Evolutionary conservation across 2,797 vertebrate species (phyloP).

Genomic region (Phalloptychus januarius): DNA sequence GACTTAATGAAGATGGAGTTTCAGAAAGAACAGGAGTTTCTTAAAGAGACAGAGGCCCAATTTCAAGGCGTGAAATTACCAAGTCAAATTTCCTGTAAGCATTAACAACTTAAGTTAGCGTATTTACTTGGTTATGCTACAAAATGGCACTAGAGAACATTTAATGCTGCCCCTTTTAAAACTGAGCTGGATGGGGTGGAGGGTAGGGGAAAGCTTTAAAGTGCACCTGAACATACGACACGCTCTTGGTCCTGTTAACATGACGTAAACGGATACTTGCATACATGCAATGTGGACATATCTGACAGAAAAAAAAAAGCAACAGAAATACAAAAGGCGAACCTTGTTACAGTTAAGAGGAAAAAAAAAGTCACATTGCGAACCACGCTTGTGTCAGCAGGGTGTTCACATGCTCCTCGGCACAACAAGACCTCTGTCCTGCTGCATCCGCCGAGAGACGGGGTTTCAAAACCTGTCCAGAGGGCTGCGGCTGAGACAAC

Average conservation of each 20-base stretch:
- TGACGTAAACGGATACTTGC: not conserved
- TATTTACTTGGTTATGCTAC: too few relatives aligned
- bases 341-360: constrained; percentile 60
- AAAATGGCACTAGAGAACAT: too few relatives aligned
- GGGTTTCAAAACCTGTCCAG: constrained; percentile 63
- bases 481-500: constrained; percentile 73
- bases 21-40: too few relatives aligned
- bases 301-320: not conserved
- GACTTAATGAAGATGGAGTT: too few relatives aligned
- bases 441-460: constrained; percentile 59
- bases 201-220: not conserved
- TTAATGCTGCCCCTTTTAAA: too few relatives aligned
- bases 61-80: too few relatives aligned
- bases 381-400: constrained; percentile 72
- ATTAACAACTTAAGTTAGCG: too few relatives aligned
- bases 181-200: not conserved
- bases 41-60: too few relatives aligned
- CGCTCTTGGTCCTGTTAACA: not conserved
- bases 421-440: constrained; percentile 73
- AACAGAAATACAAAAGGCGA: not conserved
- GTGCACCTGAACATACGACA: not conserved
- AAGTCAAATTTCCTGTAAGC: too few relatives aligned
- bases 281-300: constrained; percentile 3
- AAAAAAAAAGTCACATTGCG: constrained; percentile 65
- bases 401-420: constrained; percentile 77